Base-by-base conservation (phyloP, 2,113 vertebrate genomes). In the Panthera leo region DNA sequence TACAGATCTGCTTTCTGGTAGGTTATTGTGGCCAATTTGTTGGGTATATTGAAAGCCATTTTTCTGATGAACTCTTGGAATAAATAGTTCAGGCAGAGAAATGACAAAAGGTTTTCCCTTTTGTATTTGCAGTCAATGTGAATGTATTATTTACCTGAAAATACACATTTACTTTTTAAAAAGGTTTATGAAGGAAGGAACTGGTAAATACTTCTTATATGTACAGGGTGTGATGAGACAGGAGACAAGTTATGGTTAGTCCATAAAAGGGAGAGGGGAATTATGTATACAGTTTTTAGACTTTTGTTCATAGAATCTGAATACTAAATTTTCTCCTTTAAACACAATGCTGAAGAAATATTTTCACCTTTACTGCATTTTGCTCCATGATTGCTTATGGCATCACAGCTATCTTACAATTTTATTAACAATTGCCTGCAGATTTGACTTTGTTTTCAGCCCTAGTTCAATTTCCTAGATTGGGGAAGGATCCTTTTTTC, bases 401-500 rank as follows among this genome's bases (percentile, higher is more conserved):
- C 45, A 65, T 93, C 53, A 80, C 14, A 70, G 70, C 48, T 88
- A 3, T 87, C 61, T 71, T 55, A 75, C 90, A 71, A 27, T 68
- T 5, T 80, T 95, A 91, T 2, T 61, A 61, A 29, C 12, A 70
- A 31, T 31, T 71, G 14, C 76, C 18, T 85, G n/a, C 31, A 70
- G 67, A 68, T 92, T 91, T 85, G 48, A 73, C 31, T 88, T 91
- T 71, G 27, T 27, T 95, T 97, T 96, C 65, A 82, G 48, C n/a
- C 42, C n/a, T 83, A 71, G n/a, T 82, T 92, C 63, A 73, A 92
- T 89, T 92, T 83, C 42, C 16, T 93, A 96, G 25, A 65, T 83
- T 96, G 63, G 27, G 51, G 5, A 70, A 89, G 14, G 25, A 23
- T 42, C 36, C 48, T 19, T 68, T 42, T 51, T 82, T 68, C 19